A percentile compares a stretch with the other conserved stretches of the same genome.
Conservation (phyloP, 2,797 vertebrate genomes). For the Spea hammondii region DNA sequence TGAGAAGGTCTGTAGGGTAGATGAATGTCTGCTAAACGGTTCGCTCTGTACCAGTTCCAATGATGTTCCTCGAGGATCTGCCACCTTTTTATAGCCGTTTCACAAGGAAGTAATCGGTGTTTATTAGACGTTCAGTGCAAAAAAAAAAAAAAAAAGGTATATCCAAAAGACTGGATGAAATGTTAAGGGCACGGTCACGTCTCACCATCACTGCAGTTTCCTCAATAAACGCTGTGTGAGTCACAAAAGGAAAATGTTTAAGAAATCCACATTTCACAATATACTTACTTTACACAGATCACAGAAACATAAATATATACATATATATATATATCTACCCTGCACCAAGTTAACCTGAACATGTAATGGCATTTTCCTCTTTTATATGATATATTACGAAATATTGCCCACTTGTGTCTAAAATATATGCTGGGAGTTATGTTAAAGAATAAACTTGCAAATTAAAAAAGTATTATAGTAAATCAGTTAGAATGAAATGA, state of each 20-base stretch:
- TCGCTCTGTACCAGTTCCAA: neutral
- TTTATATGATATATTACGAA: too few relatives aligned
- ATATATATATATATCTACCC: neutral
- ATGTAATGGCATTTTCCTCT: too few relatives aligned
- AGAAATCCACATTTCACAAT: slow-evolving; percentile 29
- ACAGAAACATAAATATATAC: neutral
- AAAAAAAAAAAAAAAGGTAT: neutral
- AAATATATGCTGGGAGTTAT: too few relatives aligned
- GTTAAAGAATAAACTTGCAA: too few relatives aligned
- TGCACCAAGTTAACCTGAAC: neutral
- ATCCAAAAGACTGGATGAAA: neutral
- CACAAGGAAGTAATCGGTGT: slow-evolving; percentile 33
- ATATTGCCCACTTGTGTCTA: too few relatives aligned
- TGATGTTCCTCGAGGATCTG: neutral
- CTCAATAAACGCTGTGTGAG: slow-evolving; percentile 25
- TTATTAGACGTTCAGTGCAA: slow-evolving; percentile 10
- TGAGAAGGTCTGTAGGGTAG: neutral
- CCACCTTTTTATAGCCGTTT: slow-evolving; percentile 31
- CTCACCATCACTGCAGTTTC: slow-evolving; percentile 14
- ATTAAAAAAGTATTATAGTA: too few relatives aligned
- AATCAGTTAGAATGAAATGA: too few relatives aligned
- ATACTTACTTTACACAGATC: neutral
- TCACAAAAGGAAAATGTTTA: slow-evolving; percentile 29
- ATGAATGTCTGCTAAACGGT: neutral
- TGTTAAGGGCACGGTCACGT: neutral